Percentiles rank a stretch among this genome's conserved stretches.
These are phyloP conservation scores for Pristionchus arcanus DNA, from an alignment of 2,888 invertebrate genomes.

Conservation along the genomic window DNA sequence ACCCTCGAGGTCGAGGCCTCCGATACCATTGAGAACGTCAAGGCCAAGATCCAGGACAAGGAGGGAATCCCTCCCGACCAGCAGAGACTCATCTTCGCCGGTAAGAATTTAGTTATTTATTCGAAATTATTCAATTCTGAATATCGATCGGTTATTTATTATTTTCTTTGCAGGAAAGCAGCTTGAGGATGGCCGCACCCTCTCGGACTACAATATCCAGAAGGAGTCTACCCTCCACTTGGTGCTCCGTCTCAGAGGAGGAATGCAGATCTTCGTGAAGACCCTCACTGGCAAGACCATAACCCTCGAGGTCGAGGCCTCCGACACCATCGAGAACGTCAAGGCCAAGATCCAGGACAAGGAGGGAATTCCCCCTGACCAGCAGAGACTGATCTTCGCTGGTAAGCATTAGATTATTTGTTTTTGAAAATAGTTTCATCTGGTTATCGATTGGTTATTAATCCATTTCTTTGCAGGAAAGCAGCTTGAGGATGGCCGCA, in stretches of 20 bases:
- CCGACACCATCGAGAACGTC: conserved; percentile 77
- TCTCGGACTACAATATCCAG: conserved; percentile 72
- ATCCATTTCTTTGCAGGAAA: conserved; percentile 57
- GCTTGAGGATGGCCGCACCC: conserved; percentile 69
- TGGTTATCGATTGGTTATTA: neutral
- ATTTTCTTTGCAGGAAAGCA: neutral
- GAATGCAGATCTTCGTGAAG: conserved; percentile 97
- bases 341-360: conserved; percentile 78
- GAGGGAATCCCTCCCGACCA: conserved; percentile 78
- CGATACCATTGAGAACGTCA: conserved; percentile 77
- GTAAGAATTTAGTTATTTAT: conserved; percentile 19
- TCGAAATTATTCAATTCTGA: neutral
- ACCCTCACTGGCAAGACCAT: conserved; percentile 92
- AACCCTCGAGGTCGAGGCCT: conserved; percentile 76
- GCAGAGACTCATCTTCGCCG: conserved; percentile 76
- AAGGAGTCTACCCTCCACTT: conserved; percentile 68
- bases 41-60: conserved; percentile 78
- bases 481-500: conserved; percentile 69
- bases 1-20: conserved; percentile 77
- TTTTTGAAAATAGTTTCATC: neutral
- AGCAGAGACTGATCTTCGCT: conserved; percentile 77
- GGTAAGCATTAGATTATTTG: conserved; percentile 47
- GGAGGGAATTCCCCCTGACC: conserved; percentile 77
- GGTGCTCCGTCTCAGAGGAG: conserved; percentile 55
- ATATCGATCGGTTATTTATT: neutral